Percentiles rank a stretch among this genome's conserved stretches.
Evolutionary conservation across 2,113 vertebrate genomes (phyloP).

Genomic region (Nymphicus hollandicus): DNA sequence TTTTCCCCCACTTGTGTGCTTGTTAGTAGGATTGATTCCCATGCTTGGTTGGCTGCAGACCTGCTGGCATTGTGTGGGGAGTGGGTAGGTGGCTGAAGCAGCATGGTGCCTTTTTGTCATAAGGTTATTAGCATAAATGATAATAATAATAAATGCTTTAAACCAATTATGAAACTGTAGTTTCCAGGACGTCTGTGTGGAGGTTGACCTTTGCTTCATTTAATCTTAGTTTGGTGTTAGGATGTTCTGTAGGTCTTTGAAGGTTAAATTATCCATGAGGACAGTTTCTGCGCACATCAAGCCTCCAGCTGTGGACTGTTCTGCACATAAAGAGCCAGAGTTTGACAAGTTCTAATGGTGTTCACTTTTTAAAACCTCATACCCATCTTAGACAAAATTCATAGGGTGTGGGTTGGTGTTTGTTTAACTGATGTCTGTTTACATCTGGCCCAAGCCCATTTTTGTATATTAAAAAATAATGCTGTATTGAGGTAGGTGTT

Average conservation of each 20-base stretch:
- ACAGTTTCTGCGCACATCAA: background rate
- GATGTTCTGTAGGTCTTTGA: background rate
- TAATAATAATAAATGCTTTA: background rate
- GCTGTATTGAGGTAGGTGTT: background rate
- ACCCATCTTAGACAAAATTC: background rate
- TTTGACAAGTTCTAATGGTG: background rate
- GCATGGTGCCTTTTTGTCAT: background rate
- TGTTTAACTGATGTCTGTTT: background rate
- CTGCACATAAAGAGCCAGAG: background rate
- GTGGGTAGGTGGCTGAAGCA: background rate
- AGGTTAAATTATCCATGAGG: background rate
- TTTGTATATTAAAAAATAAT: background rate
- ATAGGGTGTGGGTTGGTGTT: background rate
- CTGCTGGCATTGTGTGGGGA: background rate
- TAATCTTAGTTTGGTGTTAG: background rate
- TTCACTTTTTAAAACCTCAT: background rate
- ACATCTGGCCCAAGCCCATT: background rate
- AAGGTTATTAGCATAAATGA: background rate
- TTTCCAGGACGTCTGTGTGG: background rate
- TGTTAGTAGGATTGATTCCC: background rate
- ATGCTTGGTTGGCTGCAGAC: background rate
- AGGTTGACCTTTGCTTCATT: background rate
- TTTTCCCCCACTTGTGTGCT: background rate
- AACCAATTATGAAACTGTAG: background rate
- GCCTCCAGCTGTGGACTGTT: background rate